Base-by-base conservation (phyloP, 2,113 vertebrate species). In the Austrofundulus limnaeus region DNA sequence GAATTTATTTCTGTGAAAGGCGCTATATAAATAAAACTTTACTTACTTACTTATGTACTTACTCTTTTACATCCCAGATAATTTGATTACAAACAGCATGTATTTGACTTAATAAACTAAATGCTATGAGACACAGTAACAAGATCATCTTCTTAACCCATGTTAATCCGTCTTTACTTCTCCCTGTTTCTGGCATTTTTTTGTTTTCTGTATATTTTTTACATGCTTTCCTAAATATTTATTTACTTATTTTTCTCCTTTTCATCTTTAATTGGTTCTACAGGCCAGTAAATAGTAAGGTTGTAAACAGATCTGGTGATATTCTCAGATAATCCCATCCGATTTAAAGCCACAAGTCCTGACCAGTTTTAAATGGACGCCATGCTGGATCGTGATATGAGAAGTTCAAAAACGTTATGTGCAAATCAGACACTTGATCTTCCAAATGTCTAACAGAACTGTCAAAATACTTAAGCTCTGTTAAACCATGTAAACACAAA, bases 401-500 rank as follows among this genome's bases (percentile, higher is more conserved):
- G 37, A 62, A 50, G 23, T 62, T 23, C 41, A n/a, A 62, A 28
- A 50, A 62, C 41, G 24, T 62, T 25, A 41, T n/a, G 34, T 7
- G 17, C 11, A 13, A 39, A 59, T 59, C 8, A n/a, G 20, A 31
- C 17, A 31, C 19, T 31, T 12, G 17, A 28, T 28, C 41, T 31
- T 37, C 11, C 17, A 37, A 51, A 2, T 37, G 19, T 14, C 17
- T 20, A 19, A 31, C 17, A 20, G 42, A 45, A 45, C 17, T 46
- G n/a, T 31, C 42, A 20, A 42, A n/a, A 28, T 16, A 19, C 11
- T 46, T 57, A 2, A 11, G 23, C 15, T 54, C 37, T 38, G 37
- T 24, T 17, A 16, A 42, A 57, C 21, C 11, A 14, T 43, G 54
- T 12, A 43, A 20, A 23, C 19, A 12, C 41, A 14, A 16, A 28